These are phyloP conservation scores for Oreochromis grahami DNA, from an alignment of 2,797 vertebrate genomes.

Conservation along the genomic window DNA sequence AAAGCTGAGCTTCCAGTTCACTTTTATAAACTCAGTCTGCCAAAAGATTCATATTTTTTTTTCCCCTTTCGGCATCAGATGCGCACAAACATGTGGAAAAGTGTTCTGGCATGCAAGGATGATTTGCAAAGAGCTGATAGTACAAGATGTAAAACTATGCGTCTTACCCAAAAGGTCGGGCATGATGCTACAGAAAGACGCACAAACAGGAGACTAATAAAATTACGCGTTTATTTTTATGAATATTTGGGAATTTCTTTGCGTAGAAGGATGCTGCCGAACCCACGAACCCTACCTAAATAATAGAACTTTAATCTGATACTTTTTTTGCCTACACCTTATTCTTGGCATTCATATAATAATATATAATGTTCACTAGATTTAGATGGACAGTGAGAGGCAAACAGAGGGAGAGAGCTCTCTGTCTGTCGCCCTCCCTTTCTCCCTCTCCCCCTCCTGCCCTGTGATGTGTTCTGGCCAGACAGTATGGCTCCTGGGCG, in stretches of 20 bases:
- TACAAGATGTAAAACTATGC: background rate
- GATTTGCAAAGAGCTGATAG: background rate
- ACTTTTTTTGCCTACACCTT: background rate
- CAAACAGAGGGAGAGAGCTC: conserved; percentile 6
- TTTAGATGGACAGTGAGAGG: conserved; percentile 18
- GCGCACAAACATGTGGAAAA: background rate
- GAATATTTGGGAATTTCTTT: background rate
- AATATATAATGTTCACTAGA: background rate
- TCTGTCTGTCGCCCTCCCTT: background rate
- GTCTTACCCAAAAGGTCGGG: background rate
- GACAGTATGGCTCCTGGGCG: conserved; percentile 76
- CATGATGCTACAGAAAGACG: background rate
- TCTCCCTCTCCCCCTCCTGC: conserved; percentile 59
- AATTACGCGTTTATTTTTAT: background rate
- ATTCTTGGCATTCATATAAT: background rate
- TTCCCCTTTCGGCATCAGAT: background rate
- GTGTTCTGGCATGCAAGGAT: background rate
- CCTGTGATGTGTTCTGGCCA: conserved; percentile 77
- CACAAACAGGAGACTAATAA: background rate
- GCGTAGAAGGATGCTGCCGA: background rate
- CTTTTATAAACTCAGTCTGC: background rate
- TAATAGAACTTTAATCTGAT: background rate
- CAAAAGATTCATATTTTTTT: background rate
- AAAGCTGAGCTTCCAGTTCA: background rate
- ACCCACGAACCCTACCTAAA: background rate